Percentiles rank a stretch among this genome's conserved stretches.
Conservation (phyloP, 2,797 vertebrate genomes). For the Mus minutoides region DNA sequence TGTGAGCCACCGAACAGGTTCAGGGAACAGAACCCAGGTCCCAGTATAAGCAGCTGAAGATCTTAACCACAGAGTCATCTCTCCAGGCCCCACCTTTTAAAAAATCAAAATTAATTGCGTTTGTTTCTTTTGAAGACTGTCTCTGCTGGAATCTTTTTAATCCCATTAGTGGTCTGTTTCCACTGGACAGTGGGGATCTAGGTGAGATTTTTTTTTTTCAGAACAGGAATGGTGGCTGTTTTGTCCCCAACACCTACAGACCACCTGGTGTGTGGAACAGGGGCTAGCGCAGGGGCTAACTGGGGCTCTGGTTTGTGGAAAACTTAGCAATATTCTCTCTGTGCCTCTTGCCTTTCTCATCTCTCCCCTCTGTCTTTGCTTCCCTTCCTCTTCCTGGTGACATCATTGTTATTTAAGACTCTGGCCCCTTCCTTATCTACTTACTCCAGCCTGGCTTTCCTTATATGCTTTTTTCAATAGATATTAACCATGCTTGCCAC, state of each 20-base stretch:
- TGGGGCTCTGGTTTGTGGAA: too few relatives aligned
- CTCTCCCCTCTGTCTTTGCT: background rate
- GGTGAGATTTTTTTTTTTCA: background rate
- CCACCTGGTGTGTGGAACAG: background rate
- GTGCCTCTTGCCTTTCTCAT: background rate
- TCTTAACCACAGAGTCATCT: background rate
- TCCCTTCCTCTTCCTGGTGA: background rate
- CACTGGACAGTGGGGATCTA: background rate
- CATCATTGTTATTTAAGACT: background rate
- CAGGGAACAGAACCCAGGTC: background rate
- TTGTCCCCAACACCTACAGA: background rate
- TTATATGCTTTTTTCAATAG: slow-evolving; percentile 18
- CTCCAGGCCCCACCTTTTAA: background rate
- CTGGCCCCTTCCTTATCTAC: background rate
- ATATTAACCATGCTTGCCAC: slow-evolving; percentile 1
- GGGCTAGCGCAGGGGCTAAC: background rate
- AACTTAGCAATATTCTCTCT: background rate
- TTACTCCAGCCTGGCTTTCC: background rate
- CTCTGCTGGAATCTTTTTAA: background rate
- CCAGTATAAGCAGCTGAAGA: background rate
- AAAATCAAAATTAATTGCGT: background rate
- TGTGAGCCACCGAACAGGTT: too few relatives aligned
- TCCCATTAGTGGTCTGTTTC: background rate
- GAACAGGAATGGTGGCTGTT: background rate
- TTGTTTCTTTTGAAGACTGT: background rate